Evolutionary conservation across 2,113 vertebrate species (phyloP).

Genomic region (Cyphomyrus discorhynchus): DNA sequence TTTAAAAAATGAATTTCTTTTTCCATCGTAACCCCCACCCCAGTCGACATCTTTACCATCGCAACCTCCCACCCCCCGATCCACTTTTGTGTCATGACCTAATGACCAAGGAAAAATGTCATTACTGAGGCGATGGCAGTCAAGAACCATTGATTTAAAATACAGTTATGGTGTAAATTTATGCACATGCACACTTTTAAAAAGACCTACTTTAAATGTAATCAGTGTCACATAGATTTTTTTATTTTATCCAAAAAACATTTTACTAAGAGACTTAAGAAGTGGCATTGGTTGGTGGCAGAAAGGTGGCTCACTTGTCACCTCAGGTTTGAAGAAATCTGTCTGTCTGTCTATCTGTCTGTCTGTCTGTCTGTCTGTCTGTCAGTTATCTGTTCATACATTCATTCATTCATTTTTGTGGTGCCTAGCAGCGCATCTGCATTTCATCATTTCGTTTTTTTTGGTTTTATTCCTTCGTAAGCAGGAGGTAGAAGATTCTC

Average conservation of each 20-base stretch:
- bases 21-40: background rate
- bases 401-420: background rate
- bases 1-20: background rate
- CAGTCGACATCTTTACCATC: background rate
- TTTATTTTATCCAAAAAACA: background rate
- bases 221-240: background rate
- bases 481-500: background rate
- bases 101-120: background rate
- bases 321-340: background rate
- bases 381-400: too few species aligned
- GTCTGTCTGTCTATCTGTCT: too few species aligned
- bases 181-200: background rate
- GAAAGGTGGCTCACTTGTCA: background rate
- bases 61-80: background rate
- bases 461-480: background rate
- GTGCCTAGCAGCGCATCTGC: background rate
- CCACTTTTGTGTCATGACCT: background rate
- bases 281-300: background rate
- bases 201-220: background rate
- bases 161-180: background rate
- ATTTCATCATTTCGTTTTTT: background rate
- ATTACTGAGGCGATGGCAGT: background rate
- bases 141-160: background rate
- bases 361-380: too few species aligned
- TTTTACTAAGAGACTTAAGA: background rate